Conservation (phyloP, 2,113 vertebrate genomes). For the Sander lucioperca region DNA sequence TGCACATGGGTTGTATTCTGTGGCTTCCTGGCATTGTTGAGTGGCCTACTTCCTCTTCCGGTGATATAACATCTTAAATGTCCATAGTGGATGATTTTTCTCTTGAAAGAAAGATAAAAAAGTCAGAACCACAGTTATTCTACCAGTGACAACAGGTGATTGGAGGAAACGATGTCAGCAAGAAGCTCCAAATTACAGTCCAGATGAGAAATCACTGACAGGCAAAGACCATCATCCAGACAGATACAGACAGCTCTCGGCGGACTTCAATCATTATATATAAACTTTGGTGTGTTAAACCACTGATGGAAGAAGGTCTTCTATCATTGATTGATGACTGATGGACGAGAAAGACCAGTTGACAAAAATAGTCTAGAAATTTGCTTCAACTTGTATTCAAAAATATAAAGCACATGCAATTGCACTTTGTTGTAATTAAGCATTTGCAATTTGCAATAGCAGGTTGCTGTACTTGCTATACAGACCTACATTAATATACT, state of each 20-base stretch:
- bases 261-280: conserved; percentile 8
- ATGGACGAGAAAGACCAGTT: background rate
- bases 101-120: conserved; percentile 15
- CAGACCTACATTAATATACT: background rate
- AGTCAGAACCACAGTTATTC: conserved; percentile 29
- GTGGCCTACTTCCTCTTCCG: background rate
- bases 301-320: background rate
- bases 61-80: background rate
- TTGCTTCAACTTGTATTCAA: background rate
- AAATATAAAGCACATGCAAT: background rate
- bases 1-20: background rate
- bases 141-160: conserved; percentile 21
- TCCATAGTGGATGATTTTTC: conserved; percentile 12
- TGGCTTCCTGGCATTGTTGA: background rate
- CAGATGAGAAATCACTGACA: conserved; percentile 31
- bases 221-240: conserved; percentile 18
- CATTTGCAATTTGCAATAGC: too few relatives aligned
- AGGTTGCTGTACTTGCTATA: background rate
- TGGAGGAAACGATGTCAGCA: conserved; percentile 20
- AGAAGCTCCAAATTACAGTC: conserved; percentile 21
- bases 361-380: background rate
- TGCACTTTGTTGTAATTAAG: background rate
- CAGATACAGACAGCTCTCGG: conserved; percentile 17
- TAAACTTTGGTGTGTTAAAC: conserved; percentile 8
- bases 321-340: background rate